Conservation (phyloP, 2,797 vertebrate species). For the Chloroceryle amazona region DNA sequence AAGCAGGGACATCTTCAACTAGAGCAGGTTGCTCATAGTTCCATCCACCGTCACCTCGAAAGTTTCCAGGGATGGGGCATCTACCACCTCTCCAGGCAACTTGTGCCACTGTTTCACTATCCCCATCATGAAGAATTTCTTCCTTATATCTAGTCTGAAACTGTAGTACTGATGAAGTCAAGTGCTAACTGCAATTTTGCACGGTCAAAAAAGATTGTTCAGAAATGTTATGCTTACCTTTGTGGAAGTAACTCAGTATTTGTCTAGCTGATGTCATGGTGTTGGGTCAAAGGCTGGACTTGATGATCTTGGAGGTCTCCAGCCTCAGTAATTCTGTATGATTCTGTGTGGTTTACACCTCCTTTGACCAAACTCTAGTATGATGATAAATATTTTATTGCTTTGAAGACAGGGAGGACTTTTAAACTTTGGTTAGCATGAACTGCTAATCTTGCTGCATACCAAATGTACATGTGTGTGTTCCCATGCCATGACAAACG, state of each 20-base stretch:
- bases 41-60: accelerated
- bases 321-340: too few relatives aligned
- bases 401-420: neutral
- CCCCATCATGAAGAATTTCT: accelerated
- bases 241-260: neutral
- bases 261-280: too few relatives aligned
- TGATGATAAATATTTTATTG: neutral
- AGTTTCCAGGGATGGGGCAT: neutral
- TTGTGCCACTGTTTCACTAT: neutral
- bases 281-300: too few relatives aligned
- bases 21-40: neutral
- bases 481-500: neutral
- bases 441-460: neutral
- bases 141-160: neutral
- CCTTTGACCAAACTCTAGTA: neutral
- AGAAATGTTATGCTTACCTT: neutral
- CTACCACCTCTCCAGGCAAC: neutral
- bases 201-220: neutral
- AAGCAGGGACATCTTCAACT: neutral
- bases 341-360: neutral
- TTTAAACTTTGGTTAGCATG: neutral
- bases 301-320: too few relatives aligned
- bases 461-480: accelerated
- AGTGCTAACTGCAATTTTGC: neutral
- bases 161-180: neutral